Base-by-base conservation (phyloP, 2,888 invertebrate species). In the Tiphia femorata region DNA sequence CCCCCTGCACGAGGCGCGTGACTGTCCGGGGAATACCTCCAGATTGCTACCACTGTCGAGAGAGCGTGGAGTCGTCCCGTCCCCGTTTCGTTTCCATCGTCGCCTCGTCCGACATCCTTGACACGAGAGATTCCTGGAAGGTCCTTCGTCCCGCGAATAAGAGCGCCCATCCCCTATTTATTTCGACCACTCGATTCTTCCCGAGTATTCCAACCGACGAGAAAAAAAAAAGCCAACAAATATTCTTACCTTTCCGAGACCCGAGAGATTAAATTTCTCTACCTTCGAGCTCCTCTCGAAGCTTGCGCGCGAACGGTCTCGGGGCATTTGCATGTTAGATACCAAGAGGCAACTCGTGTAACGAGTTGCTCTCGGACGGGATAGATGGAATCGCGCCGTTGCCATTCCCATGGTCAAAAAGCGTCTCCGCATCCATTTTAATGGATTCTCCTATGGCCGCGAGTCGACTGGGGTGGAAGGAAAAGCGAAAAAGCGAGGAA, bases 21-120 rank as follows among this genome's bases (percentile, higher is more conserved):
- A 49, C 72, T 64, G 70, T 69, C 71, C 65, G 53, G 73, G 77
- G 75, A 76, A 77, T 70, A 70, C 70, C 70, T 70, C 62, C 72
- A 72, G 75, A 75, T 75, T 74, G 64, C 75, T 66, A 67, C 52
- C 66, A 51, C 55, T 58, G 46, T 62, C 67, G 52, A 52, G 53
- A 41, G 59, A 49, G n/a, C n/a, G n/a, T n/a, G n/a, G n/a, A n/a
- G n/a, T n/a, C n/a, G n/a, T n/a, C n/a, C n/a, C n/a, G n/a, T 61
- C 63, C 64, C 49, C 56, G 60, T 70, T 72, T 64, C 67, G 67
- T 70, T 70, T 70, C 57, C 70, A 70, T 70, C 70, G 62, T 60
- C 67, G 60, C 58, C 70, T 55, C 58, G 62, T 42, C 64, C 52
- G 58, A 62, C 64, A 59, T 69, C 48, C 59, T 54, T 57, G 50